phyloP scores from a whole-genome alignment of 1,140 invertebrate genomes.

The Micrasema longulum region DNA sequence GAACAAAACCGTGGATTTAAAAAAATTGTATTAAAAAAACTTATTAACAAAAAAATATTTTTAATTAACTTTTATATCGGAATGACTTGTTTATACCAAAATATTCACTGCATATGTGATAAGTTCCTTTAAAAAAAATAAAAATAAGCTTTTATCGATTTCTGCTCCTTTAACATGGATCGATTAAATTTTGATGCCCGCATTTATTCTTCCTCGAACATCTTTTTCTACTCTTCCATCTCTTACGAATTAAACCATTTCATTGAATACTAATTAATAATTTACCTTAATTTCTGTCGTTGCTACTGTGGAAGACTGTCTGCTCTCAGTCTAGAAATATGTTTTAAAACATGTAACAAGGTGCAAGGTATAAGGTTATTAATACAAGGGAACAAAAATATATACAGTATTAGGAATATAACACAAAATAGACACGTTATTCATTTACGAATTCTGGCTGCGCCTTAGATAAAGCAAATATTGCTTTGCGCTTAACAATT shows the following conservation, averaged over 20 bases:
- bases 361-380: neutral
- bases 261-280: neutral
- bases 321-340: constrained; percentile 48
- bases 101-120: too few relatives aligned
- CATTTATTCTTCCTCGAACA: neutral
- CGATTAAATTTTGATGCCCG: neutral
- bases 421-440: neutral
- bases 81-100: too few relatives aligned
- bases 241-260: neutral
- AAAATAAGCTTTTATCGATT: too few relatives aligned
- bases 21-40: too few relatives aligned
- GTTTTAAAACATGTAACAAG: neutral
- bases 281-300: constrained; percentile 41
- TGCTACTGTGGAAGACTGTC: constrained; percentile 40
- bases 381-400: neutral
- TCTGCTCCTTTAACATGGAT: neutral
- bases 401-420: neutral
- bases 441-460: neutral
- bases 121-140: too few relatives aligned
- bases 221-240: neutral
- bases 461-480: neutral
- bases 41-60: too few relatives aligned
- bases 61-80: too few relatives aligned
- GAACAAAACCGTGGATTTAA: too few relatives aligned
- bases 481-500: too few relatives aligned